These are phyloP conservation scores for Centrocercus urophasianus DNA, from an alignment of 2,113 vertebrate species.

Conservation along the genomic window DNA sequence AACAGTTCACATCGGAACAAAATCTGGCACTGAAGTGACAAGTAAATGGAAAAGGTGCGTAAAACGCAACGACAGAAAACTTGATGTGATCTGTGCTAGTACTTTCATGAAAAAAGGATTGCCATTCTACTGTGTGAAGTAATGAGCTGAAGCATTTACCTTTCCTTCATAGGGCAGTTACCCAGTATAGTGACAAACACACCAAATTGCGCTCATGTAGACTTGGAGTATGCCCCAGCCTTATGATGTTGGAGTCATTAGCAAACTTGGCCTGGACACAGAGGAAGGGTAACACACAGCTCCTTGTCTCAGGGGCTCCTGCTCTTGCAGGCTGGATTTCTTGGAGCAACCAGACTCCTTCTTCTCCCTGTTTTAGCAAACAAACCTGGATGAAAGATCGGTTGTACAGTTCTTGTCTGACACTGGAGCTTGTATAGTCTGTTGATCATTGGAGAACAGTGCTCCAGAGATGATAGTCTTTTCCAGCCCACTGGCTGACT, in stretches of 20 bases:
- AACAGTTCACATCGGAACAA: neutral
- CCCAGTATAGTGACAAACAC: neutral
- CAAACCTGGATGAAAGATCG: neutral
- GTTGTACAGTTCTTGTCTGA: neutral
- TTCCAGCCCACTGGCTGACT: neutral
- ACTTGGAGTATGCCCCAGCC: neutral
- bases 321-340: neutral
- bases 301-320: neutral
- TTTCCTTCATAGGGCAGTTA: neutral
- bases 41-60: neutral
- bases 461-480: neutral
- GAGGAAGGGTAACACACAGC: neutral
- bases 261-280: neutral
- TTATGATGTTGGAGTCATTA: neutral
- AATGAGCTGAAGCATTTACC: neutral
- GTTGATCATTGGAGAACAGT: neutral
- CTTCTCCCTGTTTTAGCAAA: neutral
- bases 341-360: neutral
- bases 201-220: rapidly evolving
- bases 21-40: neutral
- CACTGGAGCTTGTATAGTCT: neutral
- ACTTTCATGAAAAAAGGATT: neutral
- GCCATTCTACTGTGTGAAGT: neutral
- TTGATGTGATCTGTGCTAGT: neutral
- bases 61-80: neutral